These are phyloP conservation scores for Philopotamus ludificatus DNA, from an alignment of 1,140 invertebrate species.

Conservation along the genomic window DNA sequence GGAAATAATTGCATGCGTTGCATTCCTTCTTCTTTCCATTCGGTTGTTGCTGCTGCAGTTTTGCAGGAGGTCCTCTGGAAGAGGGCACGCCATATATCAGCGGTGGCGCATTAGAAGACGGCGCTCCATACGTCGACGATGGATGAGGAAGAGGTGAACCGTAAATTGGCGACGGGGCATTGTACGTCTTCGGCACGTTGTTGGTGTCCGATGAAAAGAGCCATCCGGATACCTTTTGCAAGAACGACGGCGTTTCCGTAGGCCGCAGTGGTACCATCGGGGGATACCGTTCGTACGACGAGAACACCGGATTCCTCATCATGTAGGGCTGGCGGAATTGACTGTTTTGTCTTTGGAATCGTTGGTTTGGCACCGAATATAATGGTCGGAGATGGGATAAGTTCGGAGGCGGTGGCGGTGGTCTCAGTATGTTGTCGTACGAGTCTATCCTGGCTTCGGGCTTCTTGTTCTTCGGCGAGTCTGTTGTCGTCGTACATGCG, in stretches of 20 bases:
- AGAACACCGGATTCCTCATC: slow-evolving; percentile 16
- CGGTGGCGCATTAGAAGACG: not conserved
- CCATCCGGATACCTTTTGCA: slow-evolving; percentile 55
- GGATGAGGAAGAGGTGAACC: slow-evolving; percentile 12
- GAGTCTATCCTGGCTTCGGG: slow-evolving; percentile 32
- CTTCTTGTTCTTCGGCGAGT: slow-evolving; percentile 10
- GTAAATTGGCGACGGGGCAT: not conserved
- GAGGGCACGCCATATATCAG: slow-evolving; percentile 8
- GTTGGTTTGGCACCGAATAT: slow-evolving; percentile 1
- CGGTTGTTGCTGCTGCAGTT: slow-evolving; percentile 39
- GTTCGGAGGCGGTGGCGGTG: slow-evolving; percentile 36
- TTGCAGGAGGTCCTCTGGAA: not conserved
- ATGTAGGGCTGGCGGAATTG: slow-evolving; percentile 9
- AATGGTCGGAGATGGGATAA: not conserved
- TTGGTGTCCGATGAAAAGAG: slow-evolving; percentile 49
- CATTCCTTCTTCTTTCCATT: slow-evolving; percentile 57
- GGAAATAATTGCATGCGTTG: slow-evolving; percentile 71
- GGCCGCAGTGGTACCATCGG: slow-evolving; percentile 6
- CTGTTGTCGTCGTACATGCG: slow-evolving; percentile 3
- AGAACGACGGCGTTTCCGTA: slow-evolving; percentile 48
- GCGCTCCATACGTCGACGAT: slow-evolving; percentile 1
- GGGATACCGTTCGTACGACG: slow-evolving; percentile 29
- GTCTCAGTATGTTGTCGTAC: slow-evolving; percentile 37
- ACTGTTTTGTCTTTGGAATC: slow-evolving; percentile 34
- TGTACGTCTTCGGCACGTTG: slow-evolving; percentile 27